Evolutionary conservation across 2,888 invertebrate species (phyloP), one percentile per base, ranked within the genome.

Genomic region (Aphidoletes aphidimyza): DNA sequence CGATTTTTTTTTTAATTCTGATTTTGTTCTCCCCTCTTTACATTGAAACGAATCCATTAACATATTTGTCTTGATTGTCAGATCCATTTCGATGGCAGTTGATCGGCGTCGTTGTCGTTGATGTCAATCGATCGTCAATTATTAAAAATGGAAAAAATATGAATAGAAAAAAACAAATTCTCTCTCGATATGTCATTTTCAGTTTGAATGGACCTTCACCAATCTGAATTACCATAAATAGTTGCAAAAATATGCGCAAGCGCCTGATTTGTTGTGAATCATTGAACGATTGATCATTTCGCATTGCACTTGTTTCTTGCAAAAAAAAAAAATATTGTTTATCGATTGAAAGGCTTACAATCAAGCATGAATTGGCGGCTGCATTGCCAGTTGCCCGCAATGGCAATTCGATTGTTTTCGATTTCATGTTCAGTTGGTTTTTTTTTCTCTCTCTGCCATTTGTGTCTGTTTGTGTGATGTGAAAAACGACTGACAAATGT

Each of bases 181-280:
- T n/a, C n/a, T n/a, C n/a, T 42, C 14, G 42, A 42, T 42, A 42
- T 42, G 42, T 42, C 54, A 0, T 9, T 47, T 69, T 26, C 30
- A 69, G n/a, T 69, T 69, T 69, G 69, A 69, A 69, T 69, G 69
- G 69, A 69, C 69, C 69, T 69, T 69, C 69, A 69, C 30, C 69
- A 69, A 2, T 69, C 3, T 69, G 69, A 69, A 69, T 69, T 69
- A 69, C 69, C 69, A 69, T 69, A 69, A 69, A 69, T 69, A 69
- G 69, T 69, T 69, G 69, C 30, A 69, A 69, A 42, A 9, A 69
- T 54, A 26, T 54, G 30, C 30, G 69, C 69, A 11, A 2, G 54
- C 54, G 39, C 39, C 5, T n/a, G n/a, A 6, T 54, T 2, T 22
- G 2, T 54, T 54, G 54, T 54, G 14, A 22, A 3, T 54, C 22